Percentiles rank a stretch among this genome's conserved stretches.
These are phyloP conservation scores for Apamea epomidion DNA, from an alignment of 2,888 invertebrate genomes.

Conservation along the genomic window DNA sequence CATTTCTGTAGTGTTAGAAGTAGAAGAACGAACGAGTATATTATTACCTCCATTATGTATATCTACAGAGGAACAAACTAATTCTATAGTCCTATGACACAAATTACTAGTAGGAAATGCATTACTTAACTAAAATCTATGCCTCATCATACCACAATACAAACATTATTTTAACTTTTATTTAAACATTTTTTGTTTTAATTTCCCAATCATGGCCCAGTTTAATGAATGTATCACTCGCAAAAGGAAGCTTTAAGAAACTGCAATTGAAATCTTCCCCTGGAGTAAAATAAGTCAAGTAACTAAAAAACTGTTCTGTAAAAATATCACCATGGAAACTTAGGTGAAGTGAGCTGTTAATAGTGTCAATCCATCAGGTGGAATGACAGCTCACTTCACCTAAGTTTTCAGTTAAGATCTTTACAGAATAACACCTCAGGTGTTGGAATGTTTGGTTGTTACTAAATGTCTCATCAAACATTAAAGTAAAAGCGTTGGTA, in stretches of 20 bases:
- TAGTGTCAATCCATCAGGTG: too few relatives aligned
- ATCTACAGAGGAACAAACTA: not conserved
- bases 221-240: not conserved
- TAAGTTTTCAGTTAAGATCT: too few relatives aligned
- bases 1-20: conserved; percentile 1
- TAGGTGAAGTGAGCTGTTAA: too few relatives aligned
- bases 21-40: not conserved
- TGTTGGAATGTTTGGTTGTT: conserved; percentile 9
- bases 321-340: too few relatives aligned
- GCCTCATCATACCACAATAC: not conserved
- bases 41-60: not conserved
- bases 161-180: not conserved
- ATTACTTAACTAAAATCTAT: not conserved
- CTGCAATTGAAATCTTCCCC: conserved; percentile 11
- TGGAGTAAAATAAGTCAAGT: conserved; percentile 28
- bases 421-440: too few relatives aligned
- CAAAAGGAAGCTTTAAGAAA: conserved; percentile 11
- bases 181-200: not conserved
- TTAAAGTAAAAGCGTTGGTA: conserved; percentile 13
- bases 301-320: not conserved
- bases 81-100: too few relatives aligned
- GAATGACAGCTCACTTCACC: too few relatives aligned
- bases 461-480: conserved; percentile 5
- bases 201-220: not conserved
- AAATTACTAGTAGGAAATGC: not conserved